A percentile compares a stretch with the other conserved stretches of the same genome.
Evolutionary conservation across 2,113 vertebrate species (phyloP).

Genomic region (Callipepla squamata): DNA sequence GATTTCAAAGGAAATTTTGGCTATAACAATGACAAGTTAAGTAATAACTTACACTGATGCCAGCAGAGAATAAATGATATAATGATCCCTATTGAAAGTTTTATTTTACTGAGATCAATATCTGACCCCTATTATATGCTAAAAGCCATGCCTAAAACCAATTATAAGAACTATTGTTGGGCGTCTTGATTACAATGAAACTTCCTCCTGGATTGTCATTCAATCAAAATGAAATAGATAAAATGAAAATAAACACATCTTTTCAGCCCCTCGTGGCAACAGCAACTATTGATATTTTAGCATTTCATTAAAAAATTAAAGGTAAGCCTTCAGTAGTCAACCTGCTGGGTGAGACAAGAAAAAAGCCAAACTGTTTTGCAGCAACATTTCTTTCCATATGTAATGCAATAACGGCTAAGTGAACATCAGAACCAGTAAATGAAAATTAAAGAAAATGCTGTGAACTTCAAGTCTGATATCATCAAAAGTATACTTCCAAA

Average conservation of each 20-base stretch:
- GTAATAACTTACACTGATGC: conserved; percentile 51
- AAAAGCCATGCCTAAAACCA: conserved; percentile 67
- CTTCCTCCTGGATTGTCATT: background rate
- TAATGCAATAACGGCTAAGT: background rate
- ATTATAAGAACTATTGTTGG: conserved; percentile 64
- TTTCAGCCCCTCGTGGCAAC: conserved; percentile 4
- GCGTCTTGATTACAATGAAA: conserved; percentile 44
- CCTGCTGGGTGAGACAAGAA: background rate
- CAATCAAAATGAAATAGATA: conserved; percentile 45
- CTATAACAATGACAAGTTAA: conserved; percentile 70
- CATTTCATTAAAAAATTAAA: background rate
- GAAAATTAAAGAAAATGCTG: background rate
- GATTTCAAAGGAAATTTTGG: conserved; percentile 68
- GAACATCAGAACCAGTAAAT: background rate
- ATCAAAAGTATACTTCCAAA: background rate
- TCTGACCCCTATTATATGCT: conserved; percentile 63
- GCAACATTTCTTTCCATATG: background rate
- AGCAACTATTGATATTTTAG: background rate
- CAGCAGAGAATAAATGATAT: conserved; percentile 66
- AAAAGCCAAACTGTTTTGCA: background rate
- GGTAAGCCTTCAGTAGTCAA: background rate
- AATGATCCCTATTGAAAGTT: conserved; percentile 65
- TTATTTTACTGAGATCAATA: conserved; percentile 71
- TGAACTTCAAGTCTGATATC: background rate
- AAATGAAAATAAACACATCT: background rate